phyloP scores from a whole-genome alignment of 2,797 vertebrate genomes.

The Stomatorhinus walkeri region DNA sequence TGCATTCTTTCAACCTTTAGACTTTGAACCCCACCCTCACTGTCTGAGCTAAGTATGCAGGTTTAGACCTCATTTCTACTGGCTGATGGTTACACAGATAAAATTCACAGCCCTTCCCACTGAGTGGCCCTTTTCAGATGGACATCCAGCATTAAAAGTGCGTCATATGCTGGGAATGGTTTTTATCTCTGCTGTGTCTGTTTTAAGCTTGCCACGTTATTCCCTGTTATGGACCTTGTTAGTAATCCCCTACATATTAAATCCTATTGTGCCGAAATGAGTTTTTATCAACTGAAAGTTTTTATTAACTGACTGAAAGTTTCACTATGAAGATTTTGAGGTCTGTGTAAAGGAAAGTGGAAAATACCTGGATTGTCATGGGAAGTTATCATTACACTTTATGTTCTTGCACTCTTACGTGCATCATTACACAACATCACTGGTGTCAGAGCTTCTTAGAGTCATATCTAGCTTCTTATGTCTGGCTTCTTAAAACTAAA shows the following conservation, averaged over 20 bases:
- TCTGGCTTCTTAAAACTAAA: neutral
- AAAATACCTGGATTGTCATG: neutral
- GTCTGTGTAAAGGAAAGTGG: neutral
- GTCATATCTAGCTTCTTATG: neutral
- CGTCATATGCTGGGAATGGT: neutral
- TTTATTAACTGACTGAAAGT: neutral
- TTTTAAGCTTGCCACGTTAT: neutral
- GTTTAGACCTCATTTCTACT: neutral
- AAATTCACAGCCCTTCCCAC: neutral
- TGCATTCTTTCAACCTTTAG: neutral
- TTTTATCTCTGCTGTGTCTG: neutral
- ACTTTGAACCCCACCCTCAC: neutral
- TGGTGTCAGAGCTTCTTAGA: neutral
- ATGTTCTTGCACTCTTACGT: neutral
- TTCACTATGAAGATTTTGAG: neutral
- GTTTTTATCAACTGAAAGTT: neutral
- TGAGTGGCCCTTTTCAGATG: neutral
- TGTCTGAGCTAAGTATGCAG: neutral
- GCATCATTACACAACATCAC: neutral
- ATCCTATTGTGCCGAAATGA: neutral
- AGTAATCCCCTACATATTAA: neutral
- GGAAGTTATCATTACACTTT: neutral
- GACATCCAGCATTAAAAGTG: neutral
- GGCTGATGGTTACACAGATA: neutral
- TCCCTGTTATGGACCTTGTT: neutral